Evolutionary conservation across 2,888 invertebrate species (phyloP).

Genomic region (Drosophila falleni): DNA sequence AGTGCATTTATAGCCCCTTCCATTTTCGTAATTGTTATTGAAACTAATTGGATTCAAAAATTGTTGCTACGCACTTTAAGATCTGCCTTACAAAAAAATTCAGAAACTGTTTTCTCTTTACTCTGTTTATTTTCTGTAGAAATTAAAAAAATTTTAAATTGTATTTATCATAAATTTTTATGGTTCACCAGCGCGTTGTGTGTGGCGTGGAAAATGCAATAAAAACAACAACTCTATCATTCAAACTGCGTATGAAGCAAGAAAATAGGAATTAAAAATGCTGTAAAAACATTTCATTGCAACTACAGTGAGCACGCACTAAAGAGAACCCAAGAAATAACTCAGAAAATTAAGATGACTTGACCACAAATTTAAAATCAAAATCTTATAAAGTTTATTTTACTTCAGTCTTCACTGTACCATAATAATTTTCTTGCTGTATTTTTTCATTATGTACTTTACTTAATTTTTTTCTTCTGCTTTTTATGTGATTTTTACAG

Average conservation of each 20-base stretch:
- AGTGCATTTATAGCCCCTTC: slow-evolving; percentile 10
- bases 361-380: not conserved
- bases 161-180: slow-evolving; percentile 53
- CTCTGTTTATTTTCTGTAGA: slow-evolving; percentile 30
- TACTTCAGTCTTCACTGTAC: slow-evolving; percentile 32
- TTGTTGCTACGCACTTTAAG: slow-evolving; percentile 40
- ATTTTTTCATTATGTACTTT: slow-evolving; percentile 45
- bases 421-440: slow-evolving; percentile 30
- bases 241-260: slow-evolving; percentile 20
- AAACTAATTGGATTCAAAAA: slow-evolving; percentile 69
- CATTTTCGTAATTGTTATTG: slow-evolving; percentile 52
- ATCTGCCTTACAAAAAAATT: slow-evolving; percentile 6
- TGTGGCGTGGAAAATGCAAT: slow-evolving; percentile 51
- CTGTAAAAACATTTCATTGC: slow-evolving; percentile 50
- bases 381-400: not conserved
- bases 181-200: slow-evolving; percentile 36
- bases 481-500: slow-evolving; percentile 58
- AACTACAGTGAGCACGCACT: slow-evolving; percentile 35
- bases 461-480: slow-evolving; percentile 38
- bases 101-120: slow-evolving; percentile 35
- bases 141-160: slow-evolving; percentile 40
- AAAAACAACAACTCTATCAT: slow-evolving; percentile 30
- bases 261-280: slow-evolving; percentile 52
- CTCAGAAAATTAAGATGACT: not conserved
- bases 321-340: not conserved